These are phyloP conservation scores for Lytechinus variegatus DNA, from an alignment of 35 echinoderm and acorn worm genomes.

Conservation along the genomic window DNA sequence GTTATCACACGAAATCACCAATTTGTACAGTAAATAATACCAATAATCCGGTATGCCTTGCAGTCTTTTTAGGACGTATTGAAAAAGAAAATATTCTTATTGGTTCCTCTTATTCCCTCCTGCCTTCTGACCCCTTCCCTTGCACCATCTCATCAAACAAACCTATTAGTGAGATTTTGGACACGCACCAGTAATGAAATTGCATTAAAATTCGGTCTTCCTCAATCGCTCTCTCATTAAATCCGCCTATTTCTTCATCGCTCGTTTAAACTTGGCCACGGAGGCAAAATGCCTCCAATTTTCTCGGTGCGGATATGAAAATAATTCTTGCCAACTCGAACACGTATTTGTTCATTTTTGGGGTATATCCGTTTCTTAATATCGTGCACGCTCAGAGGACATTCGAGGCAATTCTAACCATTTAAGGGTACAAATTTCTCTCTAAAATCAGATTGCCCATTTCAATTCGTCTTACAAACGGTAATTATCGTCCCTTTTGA, in stretches of 20 bases:
- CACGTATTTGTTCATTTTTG: conserved; percentile 44
- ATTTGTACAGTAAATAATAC: conserved; percentile 13
- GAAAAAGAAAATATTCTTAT: background rate
- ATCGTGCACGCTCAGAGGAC: conserved; percentile 9
- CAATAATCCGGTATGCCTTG: background rate
- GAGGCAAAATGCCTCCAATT: conserved; percentile 1
- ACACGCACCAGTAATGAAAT: conserved; percentile 33
- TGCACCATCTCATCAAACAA: conserved; percentile 13
- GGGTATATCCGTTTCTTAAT: conserved; percentile 25
- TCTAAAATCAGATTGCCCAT: background rate
- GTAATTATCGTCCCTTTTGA: conserved; percentile 9
- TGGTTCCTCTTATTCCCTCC: background rate
- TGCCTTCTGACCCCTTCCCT: background rate
- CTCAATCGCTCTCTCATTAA: conserved; percentile 38
- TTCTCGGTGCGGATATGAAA: conserved; percentile 29
- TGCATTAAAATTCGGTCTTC: background rate
- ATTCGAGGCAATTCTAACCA: background rate
- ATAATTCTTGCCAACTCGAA: conserved; percentile 9
- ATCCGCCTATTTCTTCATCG: background rate
- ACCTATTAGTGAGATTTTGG: conserved; percentile 12
- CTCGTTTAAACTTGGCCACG: conserved; percentile 19
- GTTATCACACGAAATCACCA: background rate
- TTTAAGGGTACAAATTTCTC: background rate
- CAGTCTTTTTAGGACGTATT: background rate
- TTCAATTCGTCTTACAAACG: background rate